These are phyloP conservation scores for Passer domesticus DNA, from an alignment of 2,113 vertebrate genomes.

Conservation along the genomic window DNA sequence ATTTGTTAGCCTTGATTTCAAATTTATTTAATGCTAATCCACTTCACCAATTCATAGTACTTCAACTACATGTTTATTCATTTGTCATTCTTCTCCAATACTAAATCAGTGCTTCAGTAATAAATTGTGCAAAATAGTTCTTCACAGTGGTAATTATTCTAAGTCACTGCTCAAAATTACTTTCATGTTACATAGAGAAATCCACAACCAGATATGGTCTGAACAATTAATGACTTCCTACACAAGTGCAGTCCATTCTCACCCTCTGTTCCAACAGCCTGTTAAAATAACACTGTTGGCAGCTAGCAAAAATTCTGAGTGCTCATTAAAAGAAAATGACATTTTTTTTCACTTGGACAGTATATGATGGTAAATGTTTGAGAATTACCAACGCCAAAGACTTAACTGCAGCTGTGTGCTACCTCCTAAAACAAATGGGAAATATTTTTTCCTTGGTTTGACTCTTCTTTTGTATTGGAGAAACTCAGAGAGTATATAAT, in stretches of 20 bases:
- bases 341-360: neutral
- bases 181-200: slow-evolving; percentile 40
- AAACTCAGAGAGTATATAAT: slow-evolving; percentile 1
- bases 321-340: slow-evolving; percentile 43
- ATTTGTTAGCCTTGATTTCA: slow-evolving; percentile 54
- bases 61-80: slow-evolving; percentile 8
- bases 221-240: slow-evolving; percentile 62
- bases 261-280: slow-evolving; percentile 39
- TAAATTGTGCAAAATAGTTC: slow-evolving; percentile 5
- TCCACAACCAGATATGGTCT: slow-evolving; percentile 30
- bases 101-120: neutral
- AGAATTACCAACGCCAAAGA: slow-evolving; percentile 30
- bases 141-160: neutral
- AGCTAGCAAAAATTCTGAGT: slow-evolving; percentile 36
- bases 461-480: slow-evolving; percentile 32
- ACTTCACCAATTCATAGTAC: slow-evolving; percentile 13
- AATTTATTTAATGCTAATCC: slow-evolving; percentile 29
- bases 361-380: neutral
- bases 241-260: slow-evolving; percentile 40
- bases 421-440: slow-evolving; percentile 31
- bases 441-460: slow-evolving; percentile 35
- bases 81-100: slow-evolving; percentile 7
- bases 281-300: slow-evolving; percentile 54
- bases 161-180: neutral
- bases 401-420: neutral